Evolutionary conservation across 92 coral and sea anemone species (phyloP).

Genomic region (Epizoanthus scotinus): DNA sequence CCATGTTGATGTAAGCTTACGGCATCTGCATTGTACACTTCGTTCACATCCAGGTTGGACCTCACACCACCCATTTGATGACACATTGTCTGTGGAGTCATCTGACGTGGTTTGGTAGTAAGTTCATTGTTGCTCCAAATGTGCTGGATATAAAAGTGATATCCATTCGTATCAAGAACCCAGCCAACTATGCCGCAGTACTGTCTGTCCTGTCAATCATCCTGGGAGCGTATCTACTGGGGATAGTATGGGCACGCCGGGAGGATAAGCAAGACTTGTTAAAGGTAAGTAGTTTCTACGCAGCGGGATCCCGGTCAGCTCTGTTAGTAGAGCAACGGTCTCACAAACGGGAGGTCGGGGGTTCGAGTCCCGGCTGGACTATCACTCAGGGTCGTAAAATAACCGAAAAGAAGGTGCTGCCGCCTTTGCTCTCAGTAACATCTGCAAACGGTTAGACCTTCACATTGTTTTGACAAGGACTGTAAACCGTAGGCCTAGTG

Average conservation of each 20-base stretch:
- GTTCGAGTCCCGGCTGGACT: no score
- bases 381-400: no score
- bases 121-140: constrained; percentile 85
- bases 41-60: constrained; percentile 69
- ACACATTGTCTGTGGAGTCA: constrained; percentile 90
- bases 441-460: no score
- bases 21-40: background rate
- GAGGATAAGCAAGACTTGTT: constrained; percentile 69
- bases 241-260: constrained; percentile 83
- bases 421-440: no score
- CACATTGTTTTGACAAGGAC: no score
- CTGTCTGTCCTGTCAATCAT: constrained; percentile 70
- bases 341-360: no score
- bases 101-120: constrained; percentile 94
- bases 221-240: constrained; percentile 58
- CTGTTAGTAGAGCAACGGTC: no score
- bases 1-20: no score
- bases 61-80: constrained; percentile 60
- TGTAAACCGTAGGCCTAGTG: no score
- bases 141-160: constrained; percentile 60
- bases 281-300: constrained; percentile 58
- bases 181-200: constrained; percentile 74
- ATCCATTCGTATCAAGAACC: constrained; percentile 62
- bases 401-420: no score
- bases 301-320: no score